Percentiles rank a stretch among this genome's conserved stretches.
These are phyloP conservation scores for Panulirus ornatus DNA, from an alignment of 1,140 invertebrate species.

Conservation along the genomic window DNA sequence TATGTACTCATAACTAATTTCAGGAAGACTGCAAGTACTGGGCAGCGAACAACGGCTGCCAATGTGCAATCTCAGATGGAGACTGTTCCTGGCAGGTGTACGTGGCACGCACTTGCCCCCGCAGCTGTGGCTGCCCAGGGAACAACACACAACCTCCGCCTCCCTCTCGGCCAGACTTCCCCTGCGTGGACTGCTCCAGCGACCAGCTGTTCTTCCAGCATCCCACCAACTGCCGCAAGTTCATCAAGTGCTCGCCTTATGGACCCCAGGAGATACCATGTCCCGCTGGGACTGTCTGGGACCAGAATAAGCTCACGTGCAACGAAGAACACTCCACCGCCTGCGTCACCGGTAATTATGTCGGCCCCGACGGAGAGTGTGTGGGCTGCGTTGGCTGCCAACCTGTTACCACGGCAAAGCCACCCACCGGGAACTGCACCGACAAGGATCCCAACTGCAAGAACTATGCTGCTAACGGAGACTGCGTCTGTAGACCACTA, in stretches of 20 bases:
- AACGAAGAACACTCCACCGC: constrained; percentile 21
- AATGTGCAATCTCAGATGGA: too few species aligned
- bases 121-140: too few species aligned
- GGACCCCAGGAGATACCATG: constrained; percentile 37
- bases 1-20: too few species aligned
- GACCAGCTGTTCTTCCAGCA: constrained; percentile 32
- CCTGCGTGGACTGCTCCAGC: constrained; percentile 27
- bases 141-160: background rate
- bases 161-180: background rate
- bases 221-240: constrained; percentile 24
- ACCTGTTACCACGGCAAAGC: background rate
- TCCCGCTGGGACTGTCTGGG: constrained; percentile 29
- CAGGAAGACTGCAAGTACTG: too few species aligned
- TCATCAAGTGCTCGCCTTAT: constrained; percentile 31
- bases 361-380: background rate
- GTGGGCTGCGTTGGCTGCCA: background rate
- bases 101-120: too few species aligned
- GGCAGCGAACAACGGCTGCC: too few species aligned
- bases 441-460: too few species aligned
- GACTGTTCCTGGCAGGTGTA: too few species aligned
- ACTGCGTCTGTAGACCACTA: too few species aligned
- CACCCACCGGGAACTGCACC: background rate
- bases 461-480: too few species aligned
- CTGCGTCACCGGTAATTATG: constrained; percentile 23
- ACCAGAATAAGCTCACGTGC: constrained; percentile 30